phyloP scores from a whole-genome alignment of 2,113 vertebrate genomes.

The Lepisosteus oculatus region DNA sequence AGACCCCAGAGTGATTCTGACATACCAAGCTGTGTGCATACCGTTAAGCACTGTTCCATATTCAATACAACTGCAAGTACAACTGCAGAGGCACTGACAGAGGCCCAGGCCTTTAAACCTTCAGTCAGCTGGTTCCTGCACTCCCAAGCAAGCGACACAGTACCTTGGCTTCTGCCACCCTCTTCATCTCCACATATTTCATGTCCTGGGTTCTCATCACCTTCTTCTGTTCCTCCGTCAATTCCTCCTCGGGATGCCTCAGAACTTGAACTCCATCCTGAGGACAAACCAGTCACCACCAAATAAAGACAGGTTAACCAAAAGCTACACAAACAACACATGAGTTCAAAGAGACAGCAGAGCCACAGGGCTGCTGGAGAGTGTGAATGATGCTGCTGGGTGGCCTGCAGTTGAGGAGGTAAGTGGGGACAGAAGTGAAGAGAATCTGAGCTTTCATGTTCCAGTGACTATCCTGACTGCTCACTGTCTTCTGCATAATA shows the following conservation, averaged over 20 bases:
- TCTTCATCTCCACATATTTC: slow-evolving; percentile 93
- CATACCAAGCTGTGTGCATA: too few species aligned
- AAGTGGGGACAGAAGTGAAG: too few species aligned
- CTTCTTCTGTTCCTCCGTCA: slow-evolving; percentile 86
- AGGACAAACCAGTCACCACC: background rate
- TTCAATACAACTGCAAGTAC: too few species aligned
- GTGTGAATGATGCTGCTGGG: too few species aligned
- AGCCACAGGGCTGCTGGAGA: background rate
- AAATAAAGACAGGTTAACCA: background rate
- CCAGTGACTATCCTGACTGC: too few species aligned
- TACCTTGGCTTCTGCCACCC: slow-evolving; percentile 86
- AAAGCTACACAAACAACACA: background rate
- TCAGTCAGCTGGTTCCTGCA: too few species aligned
- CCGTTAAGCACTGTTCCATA: too few species aligned
- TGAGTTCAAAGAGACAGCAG: background rate
- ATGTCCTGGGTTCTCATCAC: slow-evolving; percentile 91
- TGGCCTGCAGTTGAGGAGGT: background rate
- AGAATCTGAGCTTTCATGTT: too few species aligned
- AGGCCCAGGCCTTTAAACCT: too few species aligned
- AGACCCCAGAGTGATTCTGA: too few species aligned
- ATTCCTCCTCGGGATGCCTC: slow-evolving; percentile 66
- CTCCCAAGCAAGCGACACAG: background rate
- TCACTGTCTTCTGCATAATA: too few species aligned
- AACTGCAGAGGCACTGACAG: too few species aligned
- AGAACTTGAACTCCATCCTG: slow-evolving; percentile 86